These are phyloP conservation scores for Glandiceps talaboti DNA, from an alignment of 53 echinoderm and acorn worm genomes.

Conservation along the genomic window DNA sequence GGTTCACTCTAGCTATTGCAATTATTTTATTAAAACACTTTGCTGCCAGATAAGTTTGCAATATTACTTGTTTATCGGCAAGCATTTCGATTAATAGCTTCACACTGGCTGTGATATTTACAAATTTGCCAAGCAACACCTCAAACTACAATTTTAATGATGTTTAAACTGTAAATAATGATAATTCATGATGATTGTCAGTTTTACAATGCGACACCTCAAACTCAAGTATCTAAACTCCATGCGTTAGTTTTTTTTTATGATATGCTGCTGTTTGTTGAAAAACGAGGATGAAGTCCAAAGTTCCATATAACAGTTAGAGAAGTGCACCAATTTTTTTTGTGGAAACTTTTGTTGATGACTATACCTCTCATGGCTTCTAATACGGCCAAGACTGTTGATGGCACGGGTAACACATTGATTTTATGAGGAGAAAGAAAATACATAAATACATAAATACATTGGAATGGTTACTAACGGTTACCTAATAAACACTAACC, in stretches of 20 bases:
- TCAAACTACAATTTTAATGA: too few species aligned
- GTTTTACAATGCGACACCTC: not conserved
- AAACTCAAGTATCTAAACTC: not conserved
- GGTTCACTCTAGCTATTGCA: too few species aligned
- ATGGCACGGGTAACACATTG: not conserved
- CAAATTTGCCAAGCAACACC: too few species aligned
- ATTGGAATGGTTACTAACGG: too few species aligned
- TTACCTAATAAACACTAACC: too few species aligned
- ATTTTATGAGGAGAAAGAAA: not conserved
- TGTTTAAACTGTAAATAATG: too few species aligned
- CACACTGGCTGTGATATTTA: too few species aligned
- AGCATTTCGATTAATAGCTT: too few species aligned
- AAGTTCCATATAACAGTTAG: not conserved
- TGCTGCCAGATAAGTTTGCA: too few species aligned
- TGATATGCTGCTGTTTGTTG: not conserved
- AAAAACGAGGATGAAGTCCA: not conserved
- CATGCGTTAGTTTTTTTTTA: not conserved
- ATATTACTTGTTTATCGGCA: too few species aligned
- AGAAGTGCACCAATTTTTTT: not conserved
- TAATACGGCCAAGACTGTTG: not conserved
- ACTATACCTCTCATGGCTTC: not conserved
- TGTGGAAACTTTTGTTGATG: not conserved
- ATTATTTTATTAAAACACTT: too few species aligned
- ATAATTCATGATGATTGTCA: not conserved
- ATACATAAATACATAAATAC: not conserved